Conservation (phyloP, 92 coral and sea anemone species). For the Micromussa lordhowensis region DNA sequence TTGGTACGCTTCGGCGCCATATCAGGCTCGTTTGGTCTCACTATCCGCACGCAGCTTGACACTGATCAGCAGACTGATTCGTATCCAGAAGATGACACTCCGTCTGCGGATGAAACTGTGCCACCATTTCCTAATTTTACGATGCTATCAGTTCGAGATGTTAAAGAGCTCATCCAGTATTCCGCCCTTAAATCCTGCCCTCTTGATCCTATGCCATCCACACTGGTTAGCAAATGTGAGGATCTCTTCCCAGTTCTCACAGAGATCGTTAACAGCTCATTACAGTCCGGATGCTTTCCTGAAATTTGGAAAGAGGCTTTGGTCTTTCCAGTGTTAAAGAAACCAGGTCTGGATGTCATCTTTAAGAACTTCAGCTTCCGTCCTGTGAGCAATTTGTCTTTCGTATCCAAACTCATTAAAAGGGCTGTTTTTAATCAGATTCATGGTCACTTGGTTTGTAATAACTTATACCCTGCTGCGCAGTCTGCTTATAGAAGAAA, state of each 20-base stretch:
- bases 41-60: conserved; percentile 6
- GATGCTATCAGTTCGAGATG: not conserved
- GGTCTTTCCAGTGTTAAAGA: not conserved
- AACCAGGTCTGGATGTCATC: not conserved
- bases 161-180: not conserved
- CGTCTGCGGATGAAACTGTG: conserved; percentile 5
- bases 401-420: not conserved
- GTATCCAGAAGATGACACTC: conserved; percentile 7
- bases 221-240: not conserved
- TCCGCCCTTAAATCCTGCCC: not conserved
- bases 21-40: too few relatives aligned
- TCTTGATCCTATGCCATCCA: not conserved
- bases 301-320: not conserved
- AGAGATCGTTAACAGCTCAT: not conserved
- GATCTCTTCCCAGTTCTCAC: not conserved
- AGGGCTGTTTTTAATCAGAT: not conserved
- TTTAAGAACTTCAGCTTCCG: not conserved
- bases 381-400: not conserved
- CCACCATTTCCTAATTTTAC: not conserved
- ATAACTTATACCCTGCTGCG: conserved; percentile 3
- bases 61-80: conserved; percentile 3
- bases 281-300: not conserved
- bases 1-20: too few relatives aligned
- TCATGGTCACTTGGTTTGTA: not conserved
- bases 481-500: conserved; percentile 52